Evolutionary conservation across 2,113 vertebrate genomes (phyloP), one percentile per base, ranked within the genome.

Genomic region (Acrocephalus arundinaceus): DNA sequence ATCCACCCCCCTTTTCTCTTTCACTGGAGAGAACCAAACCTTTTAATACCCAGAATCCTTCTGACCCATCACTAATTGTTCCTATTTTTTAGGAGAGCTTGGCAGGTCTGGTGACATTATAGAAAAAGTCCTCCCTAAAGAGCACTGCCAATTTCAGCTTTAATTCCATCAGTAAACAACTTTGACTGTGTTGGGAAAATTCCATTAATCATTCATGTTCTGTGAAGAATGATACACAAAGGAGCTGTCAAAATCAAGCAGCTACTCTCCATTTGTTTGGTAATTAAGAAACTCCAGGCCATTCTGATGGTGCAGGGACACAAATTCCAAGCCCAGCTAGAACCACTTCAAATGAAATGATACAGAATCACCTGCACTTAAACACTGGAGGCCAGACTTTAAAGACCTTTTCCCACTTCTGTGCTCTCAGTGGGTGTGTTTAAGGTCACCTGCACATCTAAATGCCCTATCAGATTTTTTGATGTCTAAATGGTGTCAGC

Each of bases 181-280:
- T 97, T 97, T 95, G 97, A 98, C 97, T 95, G 97, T 97, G 96
- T 97, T 98, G 97, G 97, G 97, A 96, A 98, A 98, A 98, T 98
- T 97, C 98, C 97, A 98, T 98, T 98, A 98, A 98, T 98, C 98
- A 98, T 98, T 98, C 97, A 98, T 97, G 97, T 98, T 97, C 97
- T 96, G 92, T 77, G 87, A 98, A 98, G 97, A 98, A 97, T 96
- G 96, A 96, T 96, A 97, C 97, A 97, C 98, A 97, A 97, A 98
- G 96, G 97, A 97, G 94, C 97, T 98, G 97, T 98, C 97, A 97
- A 94, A 92, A 97, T 85, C 76, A 91, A 95, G 95, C 94, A 97
- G 93, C 95, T 95, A 97, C 96, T 98, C 97, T 97, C 97, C 97
- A 98, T 98, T 98, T 98, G 95, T 97, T 98, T 97, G 93, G 95